Base-by-base conservation (phyloP, 2,888 invertebrate species). In the Brachynemurus nebulosus region DNA sequence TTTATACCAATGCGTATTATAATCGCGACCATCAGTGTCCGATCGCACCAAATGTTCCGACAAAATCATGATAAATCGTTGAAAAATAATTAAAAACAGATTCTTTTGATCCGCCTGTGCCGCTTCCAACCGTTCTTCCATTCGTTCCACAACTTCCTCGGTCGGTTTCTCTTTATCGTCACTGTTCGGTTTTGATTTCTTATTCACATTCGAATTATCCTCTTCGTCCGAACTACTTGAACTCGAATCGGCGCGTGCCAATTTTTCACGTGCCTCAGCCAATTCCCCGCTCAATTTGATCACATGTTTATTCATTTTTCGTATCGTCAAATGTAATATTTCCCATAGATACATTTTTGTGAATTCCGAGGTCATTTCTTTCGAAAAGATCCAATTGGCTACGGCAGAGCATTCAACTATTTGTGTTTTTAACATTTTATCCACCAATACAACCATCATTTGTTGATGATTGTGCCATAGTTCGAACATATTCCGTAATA, bases 81-180 rank as follows among this genome's bases (percentile, higher is more conserved):
- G 95, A 68, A 96, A 96, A 56, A 96, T 90, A 62, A 96, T 93
- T 49, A 96, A 78, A 65, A 96, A 96, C 50, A 96, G 71, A 59
- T 93, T 88, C 68, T 96, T 96, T 67, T 95, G 93, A 67, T 96
- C 93, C 51, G 90, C 90, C 67, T 93, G 92, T 0, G 91, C 92
- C 2, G 86, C 81, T 65, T 96, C 96, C 46, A 95, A 64, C 47
- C 86, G 84, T 63, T 96, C 95, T 62, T 96, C 95, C 90, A 95
- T 90, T 45, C 89, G 77, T 61, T 95, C 95, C 2, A 96, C 86
- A 58, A 86, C 82, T 71, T 95, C 83, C 56, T 81, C 81, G 1
- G 79, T 78, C 1, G 82, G 80, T 51, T 76, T 71, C 50, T 78
- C 76, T 8, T 67, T 64, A 41, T 69, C 68, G 20, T 70, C 68